A percentile compares a stretch with the other conserved stretches of the same genome.
These are phyloP conservation scores for Neosalanx taihuensis DNA, from an alignment of 2,797 vertebrate genomes.

Conservation along the genomic window DNA sequence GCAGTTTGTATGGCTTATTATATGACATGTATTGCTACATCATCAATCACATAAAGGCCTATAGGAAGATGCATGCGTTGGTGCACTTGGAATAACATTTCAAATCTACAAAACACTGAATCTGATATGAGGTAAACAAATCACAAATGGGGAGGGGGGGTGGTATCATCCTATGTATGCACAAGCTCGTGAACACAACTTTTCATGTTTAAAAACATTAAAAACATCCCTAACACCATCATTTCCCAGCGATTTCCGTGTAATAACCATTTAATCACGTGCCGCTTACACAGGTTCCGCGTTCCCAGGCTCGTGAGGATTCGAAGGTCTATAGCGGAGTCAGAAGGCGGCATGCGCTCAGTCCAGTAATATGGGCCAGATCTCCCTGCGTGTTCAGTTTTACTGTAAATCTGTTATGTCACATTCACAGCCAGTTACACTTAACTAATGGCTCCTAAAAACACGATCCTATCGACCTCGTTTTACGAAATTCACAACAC, in stretches of 20 bases:
- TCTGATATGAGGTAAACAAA: no score
- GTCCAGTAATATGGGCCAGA: constrained; percentile 1
- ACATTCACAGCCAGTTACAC: constrained; percentile 14
- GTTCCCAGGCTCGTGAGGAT: neutral
- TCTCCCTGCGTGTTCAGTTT: constrained; percentile 6
- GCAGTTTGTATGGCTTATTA: no score
- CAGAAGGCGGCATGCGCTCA: neutral
- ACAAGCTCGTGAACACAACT: no score
- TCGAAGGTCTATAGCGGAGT: neutral
- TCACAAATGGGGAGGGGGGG: no score
- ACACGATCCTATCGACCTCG: constrained; percentile 49
- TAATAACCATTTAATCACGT: constrained; percentile 40
- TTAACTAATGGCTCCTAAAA: constrained; percentile 12
- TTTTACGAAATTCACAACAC: constrained; percentile 34
- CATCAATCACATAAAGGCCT: no score
- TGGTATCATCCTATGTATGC: no score
- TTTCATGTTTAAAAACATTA: no score
- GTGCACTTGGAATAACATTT: no score
- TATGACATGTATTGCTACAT: no score
- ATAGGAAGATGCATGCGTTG: no score
- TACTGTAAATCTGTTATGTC: constrained; percentile 15
- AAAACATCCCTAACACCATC: constrained; percentile 14
- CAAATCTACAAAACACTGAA: no score
- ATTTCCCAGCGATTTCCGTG: constrained; percentile 51
- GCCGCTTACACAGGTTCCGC: neutral